Conservation (phyloP, 2,113 vertebrate genomes). For the Podocnemis expansa region DNA sequence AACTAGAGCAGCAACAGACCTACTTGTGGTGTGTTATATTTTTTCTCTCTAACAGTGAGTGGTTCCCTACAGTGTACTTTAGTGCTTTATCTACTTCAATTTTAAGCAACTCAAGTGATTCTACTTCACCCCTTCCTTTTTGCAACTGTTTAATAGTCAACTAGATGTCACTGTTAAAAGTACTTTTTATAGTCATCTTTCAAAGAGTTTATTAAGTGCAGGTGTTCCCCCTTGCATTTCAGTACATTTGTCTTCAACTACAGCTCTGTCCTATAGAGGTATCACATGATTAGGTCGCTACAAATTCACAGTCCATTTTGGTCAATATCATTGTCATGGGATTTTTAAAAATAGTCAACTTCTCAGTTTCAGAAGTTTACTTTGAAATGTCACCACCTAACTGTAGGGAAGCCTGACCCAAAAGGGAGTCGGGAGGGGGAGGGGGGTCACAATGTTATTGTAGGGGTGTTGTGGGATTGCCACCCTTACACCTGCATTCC, state of each 20-base stretch:
- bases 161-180: fast-evolving
- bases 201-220: background rate
- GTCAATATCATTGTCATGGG: background rate
- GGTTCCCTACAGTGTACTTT: background rate
- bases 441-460: no score
- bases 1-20: background rate
- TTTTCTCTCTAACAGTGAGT: background rate
- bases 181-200: background rate
- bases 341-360: background rate
- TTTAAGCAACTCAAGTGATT: background rate
- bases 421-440: no score
- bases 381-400: no score
- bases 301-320: background rate
- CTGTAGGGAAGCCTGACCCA: no score
- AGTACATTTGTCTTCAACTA: background rate
- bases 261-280: background rate
- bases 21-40: background rate
- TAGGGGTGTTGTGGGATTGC: no score
- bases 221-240: background rate
- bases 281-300: background rate
- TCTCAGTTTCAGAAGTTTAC: background rate
- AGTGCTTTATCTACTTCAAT: background rate
- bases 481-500: no score
- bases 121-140: background rate
- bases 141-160: background rate